phyloP scores from a whole-genome alignment of 2,113 vertebrate species.

The Dipodomys ordii region DNA sequence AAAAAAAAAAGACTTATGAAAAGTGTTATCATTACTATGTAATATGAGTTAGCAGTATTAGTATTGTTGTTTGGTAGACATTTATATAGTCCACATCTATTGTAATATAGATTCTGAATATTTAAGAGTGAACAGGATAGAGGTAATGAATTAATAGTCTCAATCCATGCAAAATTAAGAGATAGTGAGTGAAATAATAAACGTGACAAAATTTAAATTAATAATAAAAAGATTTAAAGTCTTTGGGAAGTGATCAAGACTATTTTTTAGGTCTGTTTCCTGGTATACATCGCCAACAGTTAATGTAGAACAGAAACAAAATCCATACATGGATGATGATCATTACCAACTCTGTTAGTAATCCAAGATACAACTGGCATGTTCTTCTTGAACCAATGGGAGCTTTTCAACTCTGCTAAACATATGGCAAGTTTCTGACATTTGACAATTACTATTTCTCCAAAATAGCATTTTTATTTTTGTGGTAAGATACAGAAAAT shows the following conservation, averaged over 20 bases:
- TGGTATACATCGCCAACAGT: background rate
- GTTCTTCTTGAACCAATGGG: conserved; percentile 15
- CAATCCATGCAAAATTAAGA: background rate
- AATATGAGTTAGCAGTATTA: background rate
- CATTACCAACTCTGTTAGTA: background rate
- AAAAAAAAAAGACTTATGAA: background rate
- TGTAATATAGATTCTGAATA: conserved; percentile 1
- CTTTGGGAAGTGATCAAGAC: background rate
- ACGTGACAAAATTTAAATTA: background rate
- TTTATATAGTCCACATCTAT: background rate
- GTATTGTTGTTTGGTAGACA: background rate
- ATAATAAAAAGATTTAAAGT: conserved; percentile 21
- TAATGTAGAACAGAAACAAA: conserved; percentile 14
- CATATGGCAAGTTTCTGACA: conserved; percentile 34
- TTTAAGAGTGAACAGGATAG: conserved; percentile 14
- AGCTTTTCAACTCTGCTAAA: conserved; percentile 27
- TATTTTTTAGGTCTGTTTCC: background rate
- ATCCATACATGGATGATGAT: background rate
- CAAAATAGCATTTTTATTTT: conserved; percentile 57
- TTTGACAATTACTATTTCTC: conserved; percentile 48
- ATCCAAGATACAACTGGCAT: conserved; percentile 1
- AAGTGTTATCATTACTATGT: background rate
- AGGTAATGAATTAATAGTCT: conserved; percentile 1
- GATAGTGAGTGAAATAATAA: background rate
- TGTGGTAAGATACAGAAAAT: conserved; percentile 34